These are phyloP conservation scores for Graptemys geographica DNA, from an alignment of 2,797 vertebrate genomes.

Conservation along the genomic window DNA sequence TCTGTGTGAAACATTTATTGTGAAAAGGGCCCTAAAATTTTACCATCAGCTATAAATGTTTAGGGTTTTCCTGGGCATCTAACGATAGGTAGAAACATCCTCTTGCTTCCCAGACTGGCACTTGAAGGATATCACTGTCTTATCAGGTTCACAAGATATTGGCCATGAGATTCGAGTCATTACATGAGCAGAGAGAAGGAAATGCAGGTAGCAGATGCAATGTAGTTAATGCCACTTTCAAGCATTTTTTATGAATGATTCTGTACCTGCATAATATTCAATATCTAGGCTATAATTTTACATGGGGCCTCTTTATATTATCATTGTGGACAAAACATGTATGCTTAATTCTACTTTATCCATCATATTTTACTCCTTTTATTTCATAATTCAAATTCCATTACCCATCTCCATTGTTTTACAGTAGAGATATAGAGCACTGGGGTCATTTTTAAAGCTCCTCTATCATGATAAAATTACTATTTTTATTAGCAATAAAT, in stretches of 20 bases:
- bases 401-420: slow-evolving; percentile 36
- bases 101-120: neutral
- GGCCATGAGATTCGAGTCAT: neutral
- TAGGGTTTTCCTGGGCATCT: slow-evolving; percentile 22
- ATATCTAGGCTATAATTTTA: neutral
- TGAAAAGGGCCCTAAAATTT: slow-evolving; percentile 55
- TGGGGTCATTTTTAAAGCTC: slow-evolving; percentile 36
- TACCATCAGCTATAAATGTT: slow-evolving; percentile 33
- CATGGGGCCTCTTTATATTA: neutral
- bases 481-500: slow-evolving; percentile 63
- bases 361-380: slow-evolving; percentile 26
- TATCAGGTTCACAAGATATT: neutral
- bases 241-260: neutral
- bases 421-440: slow-evolving; percentile 5
- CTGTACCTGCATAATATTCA: neutral
- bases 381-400: slow-evolving; percentile 35
- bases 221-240: neutral
- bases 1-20: slow-evolving; percentile 20
- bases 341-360: slow-evolving; percentile 5
- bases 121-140: neutral
- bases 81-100: neutral
- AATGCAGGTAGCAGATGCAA: neutral
- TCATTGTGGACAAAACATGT: neutral
- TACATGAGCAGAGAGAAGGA: neutral
- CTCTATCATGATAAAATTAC: slow-evolving; percentile 40